Evolutionary conservation across 2,797 vertebrate genomes (phyloP).

Genomic region (Gallinago solitaria): DNA sequence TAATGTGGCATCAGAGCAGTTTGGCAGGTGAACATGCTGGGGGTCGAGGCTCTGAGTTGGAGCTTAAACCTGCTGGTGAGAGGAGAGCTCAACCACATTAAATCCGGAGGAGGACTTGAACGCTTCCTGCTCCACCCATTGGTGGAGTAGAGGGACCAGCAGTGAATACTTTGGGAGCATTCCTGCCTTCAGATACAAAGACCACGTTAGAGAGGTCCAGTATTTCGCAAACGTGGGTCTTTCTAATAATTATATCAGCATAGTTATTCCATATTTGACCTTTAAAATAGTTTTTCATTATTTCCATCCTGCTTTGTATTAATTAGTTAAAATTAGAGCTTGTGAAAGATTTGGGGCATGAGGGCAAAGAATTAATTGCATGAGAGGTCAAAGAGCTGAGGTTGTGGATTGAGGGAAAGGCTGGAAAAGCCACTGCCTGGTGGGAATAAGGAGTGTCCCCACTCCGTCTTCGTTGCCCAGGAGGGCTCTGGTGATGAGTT

Average conservation of each 20-base stretch:
- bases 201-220: rapidly evolving
- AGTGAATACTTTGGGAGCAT: neutral
- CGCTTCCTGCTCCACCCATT: neutral
- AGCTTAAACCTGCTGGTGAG: neutral
- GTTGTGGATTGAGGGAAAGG: neutral
- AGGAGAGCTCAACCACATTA: rapidly evolving
- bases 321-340: neutral
- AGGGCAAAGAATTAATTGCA: neutral
- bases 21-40: neutral
- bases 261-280: neutral
- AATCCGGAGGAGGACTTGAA: neutral
- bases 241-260: neutral
- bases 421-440: neutral
- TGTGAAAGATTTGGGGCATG: neutral
- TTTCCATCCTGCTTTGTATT: neutral
- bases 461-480: too few species aligned
- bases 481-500: neutral
- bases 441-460: neutral
- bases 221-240: neutral
- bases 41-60: neutral
- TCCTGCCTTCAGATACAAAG: neutral
- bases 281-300: neutral
- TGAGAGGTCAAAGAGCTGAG: neutral
- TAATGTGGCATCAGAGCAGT: rapidly evolving
- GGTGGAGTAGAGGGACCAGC: rapidly evolving